These are phyloP conservation scores for Mesoclemmys tuberculata DNA, from an alignment of 2,113 vertebrate species.

Conservation along the genomic window DNA sequence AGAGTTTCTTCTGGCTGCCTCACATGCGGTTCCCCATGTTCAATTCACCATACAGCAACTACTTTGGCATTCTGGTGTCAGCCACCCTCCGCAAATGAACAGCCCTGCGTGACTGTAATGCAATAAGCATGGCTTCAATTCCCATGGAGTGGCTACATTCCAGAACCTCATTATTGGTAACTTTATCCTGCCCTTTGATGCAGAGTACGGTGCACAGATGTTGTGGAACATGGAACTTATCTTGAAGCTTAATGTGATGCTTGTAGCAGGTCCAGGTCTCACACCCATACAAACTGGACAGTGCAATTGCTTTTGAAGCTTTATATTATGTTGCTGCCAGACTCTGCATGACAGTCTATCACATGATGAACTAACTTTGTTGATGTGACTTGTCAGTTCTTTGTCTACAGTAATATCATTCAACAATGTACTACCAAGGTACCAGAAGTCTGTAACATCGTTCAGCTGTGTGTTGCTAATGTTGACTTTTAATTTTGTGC, in stretches of 20 bases:
- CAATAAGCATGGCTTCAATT: neutral
- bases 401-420: neutral
- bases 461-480: neutral
- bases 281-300: neutral
- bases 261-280: neutral
- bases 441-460: neutral
- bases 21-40: neutral
- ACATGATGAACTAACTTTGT: neutral
- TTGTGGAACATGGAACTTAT: neutral
- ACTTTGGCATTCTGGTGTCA: neutral
- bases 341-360: neutral
- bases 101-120: neutral
- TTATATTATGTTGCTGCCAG: neutral
- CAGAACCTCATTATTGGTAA: neutral
- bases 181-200: neutral
- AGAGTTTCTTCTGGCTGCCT: neutral
- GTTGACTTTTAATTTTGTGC: neutral
- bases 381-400: neutral
- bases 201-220: neutral
- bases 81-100: neutral
- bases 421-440: neutral
- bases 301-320: neutral
- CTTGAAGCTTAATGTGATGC: neutral
- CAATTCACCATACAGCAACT: neutral
- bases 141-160: neutral